These are phyloP conservation scores for Euura saliciscinereae DNA, from an alignment of 1,140 invertebrate species.

Conservation along the genomic window DNA sequence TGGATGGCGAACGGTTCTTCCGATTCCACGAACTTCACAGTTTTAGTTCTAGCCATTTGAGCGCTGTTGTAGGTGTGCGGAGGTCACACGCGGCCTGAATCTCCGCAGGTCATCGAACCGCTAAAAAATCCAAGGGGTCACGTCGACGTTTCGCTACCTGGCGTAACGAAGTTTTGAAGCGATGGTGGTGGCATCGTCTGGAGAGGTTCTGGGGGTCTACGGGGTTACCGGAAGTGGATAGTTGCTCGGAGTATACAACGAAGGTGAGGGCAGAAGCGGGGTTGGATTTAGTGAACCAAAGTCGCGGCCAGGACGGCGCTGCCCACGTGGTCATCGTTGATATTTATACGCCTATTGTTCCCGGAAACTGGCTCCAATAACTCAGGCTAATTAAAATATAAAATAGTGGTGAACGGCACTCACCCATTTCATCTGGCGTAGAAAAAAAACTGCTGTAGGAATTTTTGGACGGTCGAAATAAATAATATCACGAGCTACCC, in stretches of 20 bases:
- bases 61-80: neutral
- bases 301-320: slow-evolving; percentile 29
- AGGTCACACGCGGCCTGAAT: neutral
- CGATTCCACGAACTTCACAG: neutral
- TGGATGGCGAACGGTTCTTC: neutral
- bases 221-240: neutral
- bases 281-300: neutral
- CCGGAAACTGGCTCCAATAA: slow-evolving; percentile 45
- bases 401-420: neutral
- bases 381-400: slow-evolving; percentile 51
- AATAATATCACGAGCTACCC: neutral
- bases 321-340: slow-evolving; percentile 34
- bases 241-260: neutral
- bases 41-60: neutral
- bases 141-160: neutral
- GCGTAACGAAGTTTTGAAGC: neutral
- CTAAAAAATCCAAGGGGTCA: neutral
- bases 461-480: neutral
- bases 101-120: neutral
- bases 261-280: neutral
- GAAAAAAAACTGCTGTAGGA: neutral
- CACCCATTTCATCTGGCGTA: neutral
- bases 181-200: neutral
- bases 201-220: neutral
- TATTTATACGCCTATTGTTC: slow-evolving; percentile 57